Conservation (phyloP, 1,140 invertebrate genomes). For the Drosophila arizonae region DNA sequence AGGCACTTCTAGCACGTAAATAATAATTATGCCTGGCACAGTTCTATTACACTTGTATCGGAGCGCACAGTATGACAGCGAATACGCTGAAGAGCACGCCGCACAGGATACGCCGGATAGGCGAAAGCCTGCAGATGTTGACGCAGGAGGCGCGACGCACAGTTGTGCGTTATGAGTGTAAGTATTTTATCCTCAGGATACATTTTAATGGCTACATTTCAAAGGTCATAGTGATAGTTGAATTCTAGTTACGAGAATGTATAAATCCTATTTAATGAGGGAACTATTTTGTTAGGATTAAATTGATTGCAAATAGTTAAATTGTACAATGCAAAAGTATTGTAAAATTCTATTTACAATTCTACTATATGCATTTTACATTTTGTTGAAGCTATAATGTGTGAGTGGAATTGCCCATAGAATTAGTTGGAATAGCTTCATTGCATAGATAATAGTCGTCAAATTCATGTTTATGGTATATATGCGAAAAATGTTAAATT, state of each 20-base stretch:
- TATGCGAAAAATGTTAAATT: too few relatives aligned
- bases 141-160: conserved; percentile 63
- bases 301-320: too few relatives aligned
- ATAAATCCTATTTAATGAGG: too few relatives aligned
- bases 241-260: not conserved
- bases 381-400: not conserved
- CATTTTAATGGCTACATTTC: not conserved
- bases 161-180: conserved; percentile 67
- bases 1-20: conserved; percentile 1
- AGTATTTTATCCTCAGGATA: conserved; percentile 38
- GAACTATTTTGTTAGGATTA: too few relatives aligned
- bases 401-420: too few relatives aligned
- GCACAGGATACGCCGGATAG: conserved; percentile 60
- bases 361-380: not conserved
- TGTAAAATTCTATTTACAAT: too few relatives aligned
- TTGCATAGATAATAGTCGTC: not conserved
- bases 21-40: conserved; percentile 2
- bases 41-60: not conserved
- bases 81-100: conserved; percentile 47
- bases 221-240: not conserved
- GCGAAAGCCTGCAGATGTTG: conserved; percentile 70
- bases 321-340: too few relatives aligned
- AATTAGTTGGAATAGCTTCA: too few relatives aligned
- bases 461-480: too few relatives aligned
- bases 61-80: conserved; percentile 17